Percentiles rank a stretch among this genome's conserved stretches.
These are phyloP conservation scores for Alectura lathami DNA, from an alignment of 2,113 vertebrate genomes.

Conservation along the genomic window DNA sequence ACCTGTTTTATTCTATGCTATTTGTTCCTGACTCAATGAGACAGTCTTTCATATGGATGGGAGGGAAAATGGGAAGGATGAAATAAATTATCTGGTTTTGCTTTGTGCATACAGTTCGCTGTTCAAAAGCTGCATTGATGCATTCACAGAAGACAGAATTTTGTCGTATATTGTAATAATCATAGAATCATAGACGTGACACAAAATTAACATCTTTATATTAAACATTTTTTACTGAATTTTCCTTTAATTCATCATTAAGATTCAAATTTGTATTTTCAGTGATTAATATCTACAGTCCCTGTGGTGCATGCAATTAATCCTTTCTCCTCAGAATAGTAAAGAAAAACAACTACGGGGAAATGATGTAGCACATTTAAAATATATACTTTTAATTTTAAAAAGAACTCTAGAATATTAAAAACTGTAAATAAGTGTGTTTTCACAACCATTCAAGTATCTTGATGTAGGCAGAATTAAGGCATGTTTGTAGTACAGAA, in stretches of 20 bases:
- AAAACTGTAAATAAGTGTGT: conserved; percentile 42
- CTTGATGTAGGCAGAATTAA: conserved; percentile 34
- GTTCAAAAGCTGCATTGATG: not conserved
- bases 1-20: not conserved
- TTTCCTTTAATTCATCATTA: not conserved
- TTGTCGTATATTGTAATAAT: not conserved
- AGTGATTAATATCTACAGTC: not conserved
- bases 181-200: too few relatives aligned
- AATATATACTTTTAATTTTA: conserved; percentile 27
- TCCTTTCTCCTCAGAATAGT: not conserved
- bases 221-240: not conserved
- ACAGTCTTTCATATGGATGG: not conserved
- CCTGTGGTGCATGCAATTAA: not conserved
- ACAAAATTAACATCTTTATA: not conserved
- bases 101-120: not conserved
- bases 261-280: not conserved
- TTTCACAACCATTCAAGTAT: conserved; percentile 28
- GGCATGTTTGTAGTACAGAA: conserved; percentile 45
- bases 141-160: not conserved
- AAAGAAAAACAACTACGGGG: not conserved
- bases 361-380: not conserved
- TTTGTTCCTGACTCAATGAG: not conserved
- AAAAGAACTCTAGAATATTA: conserved; percentile 9
- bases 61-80: not conserved
- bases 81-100: not conserved